Evolutionary conservation across 2,113 vertebrate genomes (phyloP).

Genomic region (Melanerpes formicivorus): DNA sequence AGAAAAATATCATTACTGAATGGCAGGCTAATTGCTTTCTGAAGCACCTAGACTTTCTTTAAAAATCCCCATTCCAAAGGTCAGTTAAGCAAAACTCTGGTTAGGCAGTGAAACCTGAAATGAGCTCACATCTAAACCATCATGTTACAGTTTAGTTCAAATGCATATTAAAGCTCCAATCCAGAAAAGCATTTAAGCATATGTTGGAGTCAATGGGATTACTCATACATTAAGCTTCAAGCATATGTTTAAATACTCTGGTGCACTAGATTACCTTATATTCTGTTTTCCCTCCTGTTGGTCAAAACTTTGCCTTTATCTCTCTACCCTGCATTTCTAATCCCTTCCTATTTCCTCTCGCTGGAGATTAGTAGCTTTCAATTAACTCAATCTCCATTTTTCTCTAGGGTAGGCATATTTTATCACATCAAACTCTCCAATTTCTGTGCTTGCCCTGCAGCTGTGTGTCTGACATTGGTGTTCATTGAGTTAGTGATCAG

Average conservation of each 20-base stretch:
- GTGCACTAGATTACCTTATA: background rate
- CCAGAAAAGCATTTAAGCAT: conserved; percentile 47
- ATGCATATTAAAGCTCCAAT: conserved; percentile 5
- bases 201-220: conserved; percentile 47
- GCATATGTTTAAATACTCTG: conserved; percentile 12
- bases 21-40: conserved; percentile 7
- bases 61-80: conserved; percentile 8
- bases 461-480: background rate
- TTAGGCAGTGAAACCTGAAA: conserved; percentile 26
- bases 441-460: background rate
- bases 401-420: background rate
- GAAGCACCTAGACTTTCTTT: background rate
- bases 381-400: background rate
- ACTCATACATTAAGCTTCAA: conserved; percentile 7
- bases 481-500: background rate
- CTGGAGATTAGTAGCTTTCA: conserved; percentile 5
- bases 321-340: background rate
- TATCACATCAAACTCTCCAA: background rate
- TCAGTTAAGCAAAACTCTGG: background rate
- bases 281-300: background rate
- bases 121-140: conserved; percentile 10
- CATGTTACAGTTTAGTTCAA: conserved; percentile 21
- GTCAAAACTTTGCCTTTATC: background rate
- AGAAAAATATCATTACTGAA: background rate
- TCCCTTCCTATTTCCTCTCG: background rate